phyloP scores from a whole-genome alignment of 2,888 invertebrate genomes.

The Parnassius orleans region DNA sequence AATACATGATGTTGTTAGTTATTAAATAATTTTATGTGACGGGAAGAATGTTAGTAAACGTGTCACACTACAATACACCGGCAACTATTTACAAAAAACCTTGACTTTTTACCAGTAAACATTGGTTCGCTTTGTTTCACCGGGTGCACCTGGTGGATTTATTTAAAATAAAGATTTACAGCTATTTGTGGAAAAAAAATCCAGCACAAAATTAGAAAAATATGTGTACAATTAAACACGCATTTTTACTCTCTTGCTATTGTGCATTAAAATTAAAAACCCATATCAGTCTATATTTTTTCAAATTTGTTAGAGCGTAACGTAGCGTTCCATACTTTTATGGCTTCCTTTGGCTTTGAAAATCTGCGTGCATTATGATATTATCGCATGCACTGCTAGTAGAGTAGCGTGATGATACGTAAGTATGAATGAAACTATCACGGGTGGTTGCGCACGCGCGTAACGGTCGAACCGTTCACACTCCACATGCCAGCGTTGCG shows the following conservation, averaged over 20 bases:
- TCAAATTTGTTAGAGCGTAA: too few species aligned
- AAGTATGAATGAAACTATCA: constrained; percentile 42
- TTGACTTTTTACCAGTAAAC: neutral
- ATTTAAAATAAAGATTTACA: neutral
- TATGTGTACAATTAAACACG: too few species aligned
- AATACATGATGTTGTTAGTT: too few species aligned
- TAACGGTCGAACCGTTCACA: constrained; percentile 38
- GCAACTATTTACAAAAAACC: neutral
- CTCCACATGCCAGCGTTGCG: constrained; percentile 35
- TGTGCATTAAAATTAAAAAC: too few species aligned
- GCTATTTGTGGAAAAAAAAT: too few species aligned
- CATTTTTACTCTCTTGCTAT: too few species aligned
- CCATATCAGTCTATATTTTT: too few species aligned
- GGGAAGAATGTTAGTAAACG: constrained; percentile 2
- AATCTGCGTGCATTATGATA: neutral
- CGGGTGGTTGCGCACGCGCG: constrained; percentile 39
- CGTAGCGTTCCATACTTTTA: too few species aligned
- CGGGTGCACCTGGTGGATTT: neutral
- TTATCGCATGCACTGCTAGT: constrained; percentile 11
- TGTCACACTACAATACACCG: neutral
- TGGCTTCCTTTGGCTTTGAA: neutral
- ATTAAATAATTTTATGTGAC: too few species aligned
- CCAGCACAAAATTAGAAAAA: too few species aligned
- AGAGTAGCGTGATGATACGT: constrained; percentile 29
- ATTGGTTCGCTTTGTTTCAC: neutral